These are phyloP conservation scores for Lutjanus argentimaculatus DNA, from an alignment of 2,797 vertebrate species.

Conservation along the genomic window DNA sequence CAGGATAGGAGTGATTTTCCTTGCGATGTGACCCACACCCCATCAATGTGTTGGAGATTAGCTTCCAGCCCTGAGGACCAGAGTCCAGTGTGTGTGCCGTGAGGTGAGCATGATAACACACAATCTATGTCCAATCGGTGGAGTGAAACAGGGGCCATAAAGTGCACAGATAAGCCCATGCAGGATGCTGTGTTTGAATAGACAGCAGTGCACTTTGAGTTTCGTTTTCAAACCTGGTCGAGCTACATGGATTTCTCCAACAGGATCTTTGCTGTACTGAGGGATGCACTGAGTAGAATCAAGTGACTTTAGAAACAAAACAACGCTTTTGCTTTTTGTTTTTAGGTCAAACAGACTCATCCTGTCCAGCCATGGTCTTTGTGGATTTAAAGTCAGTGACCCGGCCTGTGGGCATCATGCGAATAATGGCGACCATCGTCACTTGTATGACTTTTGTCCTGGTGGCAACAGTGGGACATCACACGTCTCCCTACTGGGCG, in stretches of 20 bases:
- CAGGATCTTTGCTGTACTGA: background rate
- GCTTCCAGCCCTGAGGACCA: conserved; percentile 52
- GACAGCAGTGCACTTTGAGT: conserved; percentile 18
- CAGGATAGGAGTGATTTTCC: background rate
- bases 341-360: conserved; percentile 1
- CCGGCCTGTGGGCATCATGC: conserved; percentile 83
- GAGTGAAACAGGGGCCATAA: conserved; percentile 64
- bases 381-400: conserved; percentile 77
- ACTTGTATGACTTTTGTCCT: conserved; percentile 87
- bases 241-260: conserved; percentile 51
- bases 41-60: conserved; percentile 22
- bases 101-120: conserved; percentile 54
- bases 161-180: conserved; percentile 66
- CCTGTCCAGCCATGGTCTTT: conserved; percentile 29
- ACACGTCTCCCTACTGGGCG: conserved; percentile 69
- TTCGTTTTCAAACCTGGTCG: conserved; percentile 46
- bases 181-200: conserved; percentile 49
- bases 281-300: background rate
- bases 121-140: conserved; percentile 68
- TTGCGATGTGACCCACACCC: conserved; percentile 13
- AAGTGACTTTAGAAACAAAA: conserved; percentile 20
- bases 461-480: conserved; percentile 72
- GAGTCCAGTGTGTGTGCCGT: conserved; percentile 69
- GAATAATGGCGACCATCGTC: conserved; percentile 82
- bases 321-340: background rate